Conservation (phyloP, 2,113 vertebrate genomes). For the Chlamydotis undulata region DNA sequence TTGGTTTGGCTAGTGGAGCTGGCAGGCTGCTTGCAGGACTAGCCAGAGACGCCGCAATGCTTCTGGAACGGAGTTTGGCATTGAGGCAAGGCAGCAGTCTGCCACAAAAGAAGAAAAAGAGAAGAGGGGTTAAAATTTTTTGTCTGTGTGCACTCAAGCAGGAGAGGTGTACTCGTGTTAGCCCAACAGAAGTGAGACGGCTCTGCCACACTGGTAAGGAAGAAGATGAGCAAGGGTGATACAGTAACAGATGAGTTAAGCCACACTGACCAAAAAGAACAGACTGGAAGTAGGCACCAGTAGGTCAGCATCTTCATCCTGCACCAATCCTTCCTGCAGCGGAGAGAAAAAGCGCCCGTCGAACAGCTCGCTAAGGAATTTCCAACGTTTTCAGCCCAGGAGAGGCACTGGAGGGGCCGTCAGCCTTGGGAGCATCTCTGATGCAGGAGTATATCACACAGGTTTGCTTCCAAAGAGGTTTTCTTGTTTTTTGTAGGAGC, state of each 20-base stretch:
- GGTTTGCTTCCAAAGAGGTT: neutral
- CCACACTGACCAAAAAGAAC: neutral
- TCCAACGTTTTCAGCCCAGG: neutral
- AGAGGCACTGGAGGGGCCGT: neutral
- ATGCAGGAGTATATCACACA: neutral
- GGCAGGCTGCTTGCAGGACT: neutral
- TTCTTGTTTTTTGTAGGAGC: neutral
- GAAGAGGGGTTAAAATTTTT: neutral
- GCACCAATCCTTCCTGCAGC: neutral
- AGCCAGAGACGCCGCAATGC: neutral
- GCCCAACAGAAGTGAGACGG: neutral
- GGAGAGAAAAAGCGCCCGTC: neutral
- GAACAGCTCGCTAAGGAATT: neutral
- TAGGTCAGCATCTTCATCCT: neutral
- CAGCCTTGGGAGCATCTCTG: neutral
- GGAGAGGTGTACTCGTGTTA: neutral
- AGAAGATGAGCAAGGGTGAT: neutral
- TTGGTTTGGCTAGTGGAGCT: constrained; percentile 8
- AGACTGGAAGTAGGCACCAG: neutral
- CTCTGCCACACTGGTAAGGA: neutral
- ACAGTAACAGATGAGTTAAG: neutral
- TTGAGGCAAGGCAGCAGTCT: neutral
- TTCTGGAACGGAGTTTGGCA: neutral
- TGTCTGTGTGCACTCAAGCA: neutral
- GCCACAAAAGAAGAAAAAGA: neutral